Base-by-base conservation (phyloP, 2,797 vertebrate species). In the Erpetoichthys calabaricus region DNA sequence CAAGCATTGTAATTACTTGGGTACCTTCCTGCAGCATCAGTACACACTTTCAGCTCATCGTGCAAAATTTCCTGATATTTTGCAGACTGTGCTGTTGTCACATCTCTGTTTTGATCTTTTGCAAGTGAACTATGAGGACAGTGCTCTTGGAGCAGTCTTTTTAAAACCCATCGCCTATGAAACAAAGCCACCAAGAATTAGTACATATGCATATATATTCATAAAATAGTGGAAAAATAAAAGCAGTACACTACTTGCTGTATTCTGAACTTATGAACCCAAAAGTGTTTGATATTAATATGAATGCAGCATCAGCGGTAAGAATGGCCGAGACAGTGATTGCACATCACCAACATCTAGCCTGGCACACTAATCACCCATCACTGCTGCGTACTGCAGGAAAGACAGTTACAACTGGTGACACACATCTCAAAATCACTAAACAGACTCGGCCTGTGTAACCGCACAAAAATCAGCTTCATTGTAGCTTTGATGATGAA, bases 1-100 rank as follows among this genome's bases (percentile, higher is more conserved):
- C 96, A 99, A 69, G 94, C 94, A 4, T 99, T 99, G 72, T 99
- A 99, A 80, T 99, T 99, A 75, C 94, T 98, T 62, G 94, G 88
- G 53, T 99, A 98, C 43, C 91, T 87, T 59, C 87, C 82, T 8
- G 94, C 92, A 6, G 96, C 94, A n/a, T 94, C 91, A 5, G 82
- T 75, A 67, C 94, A 99, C 62, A 97, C 89, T 60, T 80, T 87
- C 82, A 98, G 92, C 77, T 99, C 95, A 60, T 94, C 88, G 59
- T 81, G 88, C 53, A 95, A 74, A 2, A 86, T 76, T 60, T 64
- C 72, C 51, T 87, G 82, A 52, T 86, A 81, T 47, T 80, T 77
- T 59, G 93, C 89, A 3, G 67, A 45, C 9, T 63, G 69, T 53
- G 67, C 60, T 45, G 66, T 68, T 9, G 61, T 63, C n/a, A 68